Conservation (phyloP, 2,888 invertebrate species). For the Habrosyne pyritoides region DNA sequence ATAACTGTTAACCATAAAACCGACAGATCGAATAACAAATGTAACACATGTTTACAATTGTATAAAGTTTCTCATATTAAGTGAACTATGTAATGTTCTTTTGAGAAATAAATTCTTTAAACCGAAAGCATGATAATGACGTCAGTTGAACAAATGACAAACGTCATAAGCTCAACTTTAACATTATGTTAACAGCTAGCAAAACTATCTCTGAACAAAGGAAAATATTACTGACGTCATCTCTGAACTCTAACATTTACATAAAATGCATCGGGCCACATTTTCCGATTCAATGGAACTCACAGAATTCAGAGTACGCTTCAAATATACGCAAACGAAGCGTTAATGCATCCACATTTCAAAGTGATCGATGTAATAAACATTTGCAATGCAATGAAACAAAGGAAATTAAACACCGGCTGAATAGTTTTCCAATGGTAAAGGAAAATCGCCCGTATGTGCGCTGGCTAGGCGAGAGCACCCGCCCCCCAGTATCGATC, state of each 20-base stretch:
- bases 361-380: not conserved
- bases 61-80: too few species aligned
- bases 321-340: not conserved
- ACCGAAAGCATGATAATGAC: too few species aligned
- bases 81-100: too few species aligned
- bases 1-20: too few species aligned
- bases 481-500: conserved; percentile 71
- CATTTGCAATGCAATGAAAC: conserved; percentile 36
- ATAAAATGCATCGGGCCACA: not conserved
- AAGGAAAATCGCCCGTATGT: conserved; percentile 43
- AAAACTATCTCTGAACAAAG: not conserved
- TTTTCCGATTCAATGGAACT: not conserved
- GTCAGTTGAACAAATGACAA: too few species aligned
- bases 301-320: not conserved
- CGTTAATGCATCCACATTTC: not conserved
- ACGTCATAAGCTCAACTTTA: too few species aligned
- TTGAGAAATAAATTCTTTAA: too few species aligned
- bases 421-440: conserved; percentile 40
- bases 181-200: too few species aligned
- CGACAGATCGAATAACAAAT: too few species aligned
- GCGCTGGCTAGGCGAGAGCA: conserved; percentile 46
- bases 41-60: too few species aligned
- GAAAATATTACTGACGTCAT: not conserved
- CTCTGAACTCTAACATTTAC: not conserved
- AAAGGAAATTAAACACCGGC: conserved; percentile 27